These are phyloP conservation scores for Patella pellucida DNA, from an alignment of 2,888 invertebrate genomes.

Conservation along the genomic window DNA sequence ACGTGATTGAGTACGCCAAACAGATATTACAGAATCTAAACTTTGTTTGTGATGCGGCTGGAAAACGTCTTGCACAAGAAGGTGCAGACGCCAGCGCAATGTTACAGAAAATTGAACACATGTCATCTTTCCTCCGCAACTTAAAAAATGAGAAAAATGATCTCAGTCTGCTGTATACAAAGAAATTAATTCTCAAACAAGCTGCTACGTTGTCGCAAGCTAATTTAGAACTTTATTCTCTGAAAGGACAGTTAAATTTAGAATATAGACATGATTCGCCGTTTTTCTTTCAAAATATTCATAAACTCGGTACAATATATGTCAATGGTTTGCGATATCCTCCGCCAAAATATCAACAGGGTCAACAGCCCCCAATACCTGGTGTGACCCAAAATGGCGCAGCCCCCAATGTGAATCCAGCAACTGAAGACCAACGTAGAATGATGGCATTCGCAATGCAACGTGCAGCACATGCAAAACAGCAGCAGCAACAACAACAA, in stretches of 20 bases:
- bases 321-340: slow-evolving; percentile 53
- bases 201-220: slow-evolving; percentile 54
- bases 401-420: slow-evolving; percentile 7
- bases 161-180: slow-evolving; percentile 61
- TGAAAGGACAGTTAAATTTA: slow-evolving; percentile 61
- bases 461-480: not conserved
- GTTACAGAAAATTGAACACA: slow-evolving; percentile 89
- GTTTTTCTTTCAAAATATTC: slow-evolving; percentile 47
- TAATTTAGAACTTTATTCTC: slow-evolving; percentile 63
- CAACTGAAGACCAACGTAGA: not conserved
- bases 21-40: slow-evolving; percentile 81
- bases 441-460: slow-evolving; percentile 4
- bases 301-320: slow-evolving; percentile 52
- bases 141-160: slow-evolving; percentile 75
- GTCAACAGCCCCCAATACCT: slow-evolving; percentile 10
- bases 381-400: not conserved
- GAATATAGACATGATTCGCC: slow-evolving; percentile 54
- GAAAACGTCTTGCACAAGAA: slow-evolving; percentile 86
- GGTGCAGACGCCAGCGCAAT: slow-evolving; percentile 85
- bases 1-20: slow-evolving; percentile 75
- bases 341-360: slow-evolving; percentile 33
- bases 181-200: slow-evolving; percentile 57
- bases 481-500: slow-evolving; percentile 22
- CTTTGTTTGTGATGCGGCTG: slow-evolving; percentile 83
- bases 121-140: slow-evolving; percentile 85